phyloP scores from a whole-genome alignment of 2,113 vertebrate species.

The Caranx melampygus region DNA sequence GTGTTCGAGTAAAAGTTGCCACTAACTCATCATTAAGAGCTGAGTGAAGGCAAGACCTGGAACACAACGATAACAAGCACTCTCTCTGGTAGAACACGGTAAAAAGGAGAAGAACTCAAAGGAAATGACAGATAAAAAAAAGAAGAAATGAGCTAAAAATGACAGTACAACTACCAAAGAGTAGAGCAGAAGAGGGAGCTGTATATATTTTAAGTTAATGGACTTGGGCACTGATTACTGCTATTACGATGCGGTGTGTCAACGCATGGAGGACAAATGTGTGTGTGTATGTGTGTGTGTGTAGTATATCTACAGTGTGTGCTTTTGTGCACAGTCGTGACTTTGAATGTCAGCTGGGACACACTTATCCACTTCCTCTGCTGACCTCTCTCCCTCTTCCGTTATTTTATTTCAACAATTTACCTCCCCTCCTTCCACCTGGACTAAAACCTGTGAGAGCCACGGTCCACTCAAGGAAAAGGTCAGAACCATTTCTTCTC shows the following conservation, averaged over 20 bases:
- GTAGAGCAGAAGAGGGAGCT: slow-evolving; percentile 38
- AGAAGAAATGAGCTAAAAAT: slow-evolving; percentile 44
- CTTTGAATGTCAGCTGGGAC: slow-evolving; percentile 71
- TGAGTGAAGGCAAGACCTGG: slow-evolving; percentile 52
- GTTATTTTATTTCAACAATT: slow-evolving; percentile 67
- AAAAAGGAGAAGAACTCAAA: slow-evolving; percentile 22
- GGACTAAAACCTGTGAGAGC: slow-evolving; percentile 67
- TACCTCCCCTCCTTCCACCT: slow-evolving; percentile 52
- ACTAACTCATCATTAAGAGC: slow-evolving; percentile 47
- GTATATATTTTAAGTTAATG: slow-evolving; percentile 71
- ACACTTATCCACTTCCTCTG: slow-evolving; percentile 71
- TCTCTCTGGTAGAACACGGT: slow-evolving; percentile 28
- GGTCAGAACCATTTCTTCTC: slow-evolving; percentile 74
- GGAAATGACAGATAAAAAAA: slow-evolving; percentile 34
- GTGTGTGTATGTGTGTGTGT: slow-evolving; percentile 1
- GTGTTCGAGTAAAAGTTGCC: slow-evolving; percentile 40
- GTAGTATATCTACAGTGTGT: slow-evolving; percentile 7
- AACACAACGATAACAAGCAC: slow-evolving; percentile 66
- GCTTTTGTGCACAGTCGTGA: slow-evolving; percentile 33
- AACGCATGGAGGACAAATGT: slow-evolving; percentile 3
- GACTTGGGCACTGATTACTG: slow-evolving; percentile 68
- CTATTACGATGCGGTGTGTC: slow-evolving; percentile 58
- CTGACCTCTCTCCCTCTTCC: slow-evolving; percentile 50
- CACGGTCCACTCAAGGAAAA: slow-evolving; percentile 74
- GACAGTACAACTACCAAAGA: slow-evolving; percentile 50